Evolutionary conservation across 2,797 vertebrate species (phyloP).

Genomic region (Scleropages formosus): DNA sequence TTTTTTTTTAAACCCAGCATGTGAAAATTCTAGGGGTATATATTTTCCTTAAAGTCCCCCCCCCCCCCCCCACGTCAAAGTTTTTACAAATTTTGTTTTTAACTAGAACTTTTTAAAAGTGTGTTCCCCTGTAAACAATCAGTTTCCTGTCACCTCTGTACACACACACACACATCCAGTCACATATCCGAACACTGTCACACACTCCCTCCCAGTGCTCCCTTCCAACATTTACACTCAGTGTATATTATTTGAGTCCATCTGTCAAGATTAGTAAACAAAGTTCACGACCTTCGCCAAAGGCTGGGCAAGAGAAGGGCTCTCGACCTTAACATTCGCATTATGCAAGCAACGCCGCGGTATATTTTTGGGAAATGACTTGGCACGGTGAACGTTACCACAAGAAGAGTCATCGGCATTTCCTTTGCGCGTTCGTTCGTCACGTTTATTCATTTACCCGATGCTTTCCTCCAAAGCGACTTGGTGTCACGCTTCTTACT

Average conservation of each 20-base stretch:
- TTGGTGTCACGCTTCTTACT: no score
- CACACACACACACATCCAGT: conserved; percentile 16
- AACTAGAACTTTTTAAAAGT: conserved; percentile 8
- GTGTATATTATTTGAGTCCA: conserved; percentile 24
- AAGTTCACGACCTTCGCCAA: conserved; percentile 30
- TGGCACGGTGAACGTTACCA: conserved; percentile 21
- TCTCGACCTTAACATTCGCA: background rate
- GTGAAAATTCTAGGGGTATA: conserved; percentile 40
- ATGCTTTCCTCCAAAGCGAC: no score
- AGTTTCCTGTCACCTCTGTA: conserved; percentile 36
- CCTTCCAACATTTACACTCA: conserved; percentile 17
- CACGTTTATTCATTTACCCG: no score
- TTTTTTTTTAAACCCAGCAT: no score
- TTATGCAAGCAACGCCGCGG: conserved; percentile 15
- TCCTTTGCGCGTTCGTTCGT: background rate
- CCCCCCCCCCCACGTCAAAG: no score
- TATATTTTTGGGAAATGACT: background rate
- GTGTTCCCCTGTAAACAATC: conserved; percentile 39
- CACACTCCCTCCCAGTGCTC: conserved; percentile 38
- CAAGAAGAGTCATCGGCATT: background rate
- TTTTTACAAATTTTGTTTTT: conserved; percentile 22
- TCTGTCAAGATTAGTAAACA: conserved; percentile 18
- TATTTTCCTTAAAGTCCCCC: conserved; percentile 35
- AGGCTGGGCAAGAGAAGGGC: conserved; percentile 23
- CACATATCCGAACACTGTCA: conserved; percentile 8